These are phyloP conservation scores for Melanotaenia maccullochi DNA, from an alignment of 2,797 vertebrate genomes.

Conservation along the genomic window DNA sequence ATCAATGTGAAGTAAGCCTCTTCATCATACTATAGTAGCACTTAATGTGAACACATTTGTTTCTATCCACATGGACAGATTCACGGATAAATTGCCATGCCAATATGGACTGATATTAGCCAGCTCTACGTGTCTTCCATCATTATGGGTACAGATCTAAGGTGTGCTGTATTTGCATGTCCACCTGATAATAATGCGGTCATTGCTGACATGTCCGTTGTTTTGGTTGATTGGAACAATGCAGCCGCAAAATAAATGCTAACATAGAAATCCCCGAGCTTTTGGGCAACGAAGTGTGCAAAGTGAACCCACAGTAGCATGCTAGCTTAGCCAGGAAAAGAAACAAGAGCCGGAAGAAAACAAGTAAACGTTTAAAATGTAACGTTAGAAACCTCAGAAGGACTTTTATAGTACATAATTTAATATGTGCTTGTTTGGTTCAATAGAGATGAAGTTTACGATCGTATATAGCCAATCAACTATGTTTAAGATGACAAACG, in stretches of 20 bases:
- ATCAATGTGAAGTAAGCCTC: too few species aligned
- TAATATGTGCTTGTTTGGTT: background rate
- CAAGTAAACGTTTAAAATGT: too few species aligned
- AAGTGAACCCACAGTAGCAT: background rate
- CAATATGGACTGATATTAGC: background rate
- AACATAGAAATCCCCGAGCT: too few species aligned
- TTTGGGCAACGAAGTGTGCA: background rate
- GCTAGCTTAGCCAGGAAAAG: slow-evolving; percentile 17
- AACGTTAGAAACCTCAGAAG: background rate
- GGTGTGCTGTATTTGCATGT: background rate
- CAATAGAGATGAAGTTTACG: background rate
- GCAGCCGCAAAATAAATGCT: background rate
- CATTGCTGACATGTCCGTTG: background rate
- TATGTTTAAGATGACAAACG: background rate
- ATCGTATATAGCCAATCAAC: background rate
- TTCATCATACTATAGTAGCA: too few species aligned
- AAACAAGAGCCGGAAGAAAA: background rate
- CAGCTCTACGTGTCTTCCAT: background rate
- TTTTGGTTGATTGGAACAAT: background rate
- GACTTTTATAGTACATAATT: background rate
- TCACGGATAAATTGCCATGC: too few species aligned
- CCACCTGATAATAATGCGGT: background rate
- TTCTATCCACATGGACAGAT: too few species aligned
- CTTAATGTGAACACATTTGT: too few species aligned
- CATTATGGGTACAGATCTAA: background rate